These are phyloP conservation scores for Pteronotus mesoamericanus DNA, from an alignment of 2,797 vertebrate species.

Conservation along the genomic window DNA sequence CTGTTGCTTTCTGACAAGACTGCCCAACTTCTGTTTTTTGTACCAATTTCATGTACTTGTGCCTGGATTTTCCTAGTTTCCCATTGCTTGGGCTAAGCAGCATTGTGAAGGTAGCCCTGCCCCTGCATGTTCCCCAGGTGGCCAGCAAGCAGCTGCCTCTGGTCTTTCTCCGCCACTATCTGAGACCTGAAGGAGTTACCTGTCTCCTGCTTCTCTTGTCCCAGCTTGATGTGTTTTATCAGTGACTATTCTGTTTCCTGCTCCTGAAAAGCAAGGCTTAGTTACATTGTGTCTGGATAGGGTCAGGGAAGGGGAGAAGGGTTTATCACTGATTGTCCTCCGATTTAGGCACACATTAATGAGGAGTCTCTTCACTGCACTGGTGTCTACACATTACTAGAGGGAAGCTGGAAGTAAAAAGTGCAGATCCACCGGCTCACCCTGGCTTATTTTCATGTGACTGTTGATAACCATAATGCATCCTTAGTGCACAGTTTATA, in stretches of 20 bases:
- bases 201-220: background rate
- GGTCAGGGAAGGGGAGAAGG: background rate
- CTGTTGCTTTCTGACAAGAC: background rate
- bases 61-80: background rate
- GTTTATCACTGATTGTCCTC: background rate
- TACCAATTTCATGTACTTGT: background rate
- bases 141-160: background rate
- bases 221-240: background rate
- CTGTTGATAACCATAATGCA: background rate
- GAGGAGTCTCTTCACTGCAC: background rate
- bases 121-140: background rate
- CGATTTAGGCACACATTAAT: background rate
- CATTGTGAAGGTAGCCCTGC: background rate
- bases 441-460: background rate
- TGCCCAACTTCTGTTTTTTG: background rate
- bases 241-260: constrained; percentile 6
- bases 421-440: background rate
- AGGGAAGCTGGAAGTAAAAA: background rate
- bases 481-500: background rate
- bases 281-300: background rate
- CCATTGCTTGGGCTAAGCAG: background rate
- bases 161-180: background rate
- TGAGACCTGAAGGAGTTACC: background rate
- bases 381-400: background rate
- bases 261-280: background rate